Evolutionary conservation across 2,797 vertebrate species (phyloP).

Genomic region (Hirundo rustica): DNA sequence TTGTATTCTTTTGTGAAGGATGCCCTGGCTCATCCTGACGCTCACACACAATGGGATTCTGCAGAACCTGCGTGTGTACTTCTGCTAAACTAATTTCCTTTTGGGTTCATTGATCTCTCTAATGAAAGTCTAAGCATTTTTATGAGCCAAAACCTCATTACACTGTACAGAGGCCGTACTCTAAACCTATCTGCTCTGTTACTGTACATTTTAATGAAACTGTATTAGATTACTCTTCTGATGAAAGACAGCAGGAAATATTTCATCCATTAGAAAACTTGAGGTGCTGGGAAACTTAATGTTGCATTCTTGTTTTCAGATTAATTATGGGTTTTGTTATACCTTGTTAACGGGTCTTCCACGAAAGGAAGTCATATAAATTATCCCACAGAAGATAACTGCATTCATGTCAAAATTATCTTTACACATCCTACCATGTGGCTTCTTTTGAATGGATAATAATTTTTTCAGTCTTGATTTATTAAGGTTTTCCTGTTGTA

Average conservation of each 20-base stretch:
- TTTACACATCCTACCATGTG: conserved; percentile 13
- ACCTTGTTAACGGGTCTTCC: conserved; percentile 15
- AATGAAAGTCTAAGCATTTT: conserved; percentile 64
- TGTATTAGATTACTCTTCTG: conserved; percentile 66
- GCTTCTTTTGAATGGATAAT: background rate
- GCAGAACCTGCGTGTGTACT: conserved; percentile 29
- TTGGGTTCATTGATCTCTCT: conserved; percentile 65
- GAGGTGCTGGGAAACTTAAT: conserved; percentile 31
- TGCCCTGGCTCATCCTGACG: background rate
- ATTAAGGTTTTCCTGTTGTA: conserved; percentile 25
- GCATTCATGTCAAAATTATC: background rate
- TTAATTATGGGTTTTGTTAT: conserved; percentile 48
- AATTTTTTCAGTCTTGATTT: background rate
- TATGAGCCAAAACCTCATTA: conserved; percentile 65
- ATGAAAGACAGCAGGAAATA: conserved; percentile 49
- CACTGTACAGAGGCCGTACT: conserved; percentile 36
- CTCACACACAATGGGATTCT: background rate
- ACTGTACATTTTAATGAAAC: conserved; percentile 72
- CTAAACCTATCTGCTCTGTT: conserved; percentile 61
- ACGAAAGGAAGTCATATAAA: conserved; percentile 13
- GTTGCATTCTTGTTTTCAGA: conserved; percentile 56
- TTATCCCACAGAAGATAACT: conserved; percentile 16
- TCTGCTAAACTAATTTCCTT: conserved; percentile 58
- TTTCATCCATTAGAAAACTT: conserved; percentile 64
- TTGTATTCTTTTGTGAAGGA: background rate